Conservation (phyloP, 1,140 invertebrate species). For the Brachionus plicatilis region DNA sequence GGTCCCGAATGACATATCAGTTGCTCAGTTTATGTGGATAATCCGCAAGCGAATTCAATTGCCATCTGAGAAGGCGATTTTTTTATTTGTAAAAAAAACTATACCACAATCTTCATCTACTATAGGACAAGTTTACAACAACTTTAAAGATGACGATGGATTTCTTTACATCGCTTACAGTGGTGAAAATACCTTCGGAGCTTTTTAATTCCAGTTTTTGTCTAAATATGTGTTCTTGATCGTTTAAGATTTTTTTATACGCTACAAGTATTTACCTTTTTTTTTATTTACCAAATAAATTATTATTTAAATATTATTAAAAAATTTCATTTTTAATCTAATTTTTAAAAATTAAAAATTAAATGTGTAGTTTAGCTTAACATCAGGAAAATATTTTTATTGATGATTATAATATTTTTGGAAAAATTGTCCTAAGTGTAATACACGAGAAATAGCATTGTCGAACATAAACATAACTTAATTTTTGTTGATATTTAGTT, state of each 20-base stretch:
- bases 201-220: neutral
- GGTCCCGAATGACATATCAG: slow-evolving; percentile 58
- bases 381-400: too few species aligned
- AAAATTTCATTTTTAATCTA: too few species aligned
- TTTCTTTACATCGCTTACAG: slow-evolving; percentile 59
- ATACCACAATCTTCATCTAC: slow-evolving; percentile 51
- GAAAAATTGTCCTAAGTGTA: too few species aligned
- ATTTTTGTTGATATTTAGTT: too few species aligned
- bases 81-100: slow-evolving; percentile 58
- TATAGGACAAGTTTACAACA: slow-evolving; percentile 58
- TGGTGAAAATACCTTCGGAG: slow-evolving; percentile 57
- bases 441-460: too few species aligned
- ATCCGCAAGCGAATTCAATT: slow-evolving; percentile 58
- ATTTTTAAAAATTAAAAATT: too few species aligned
- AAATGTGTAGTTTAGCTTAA: too few species aligned
- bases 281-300: neutral
- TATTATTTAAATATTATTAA: neutral
- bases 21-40: slow-evolving; percentile 61
- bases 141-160: slow-evolving; percentile 59
- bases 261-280: neutral
- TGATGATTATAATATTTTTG: too few species aligned
- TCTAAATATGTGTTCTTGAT: neutral
- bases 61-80: slow-evolving; percentile 58
- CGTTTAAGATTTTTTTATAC: neutral
- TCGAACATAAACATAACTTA: too few species aligned